Evolutionary conservation across 2,113 vertebrate species (phyloP).

Genomic region (Indri indri): DNA sequence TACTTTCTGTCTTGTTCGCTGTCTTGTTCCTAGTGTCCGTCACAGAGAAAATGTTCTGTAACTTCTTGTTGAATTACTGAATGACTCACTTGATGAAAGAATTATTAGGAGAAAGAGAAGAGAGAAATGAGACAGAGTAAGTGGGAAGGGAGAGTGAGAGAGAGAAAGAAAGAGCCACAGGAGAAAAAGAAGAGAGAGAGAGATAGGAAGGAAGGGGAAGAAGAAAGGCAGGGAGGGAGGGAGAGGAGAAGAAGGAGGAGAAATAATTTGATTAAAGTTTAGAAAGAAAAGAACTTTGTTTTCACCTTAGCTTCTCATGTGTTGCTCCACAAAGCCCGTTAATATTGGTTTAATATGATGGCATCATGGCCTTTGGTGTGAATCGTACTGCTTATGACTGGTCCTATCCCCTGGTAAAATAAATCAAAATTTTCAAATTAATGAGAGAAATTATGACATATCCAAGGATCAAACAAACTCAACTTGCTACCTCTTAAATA

Average conservation of each 20-base stretch:
- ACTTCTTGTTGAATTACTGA: background rate
- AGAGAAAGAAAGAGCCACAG: background rate
- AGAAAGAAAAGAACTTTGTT: conserved; percentile 21
- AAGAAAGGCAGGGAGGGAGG: background rate
- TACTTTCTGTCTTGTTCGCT: background rate
- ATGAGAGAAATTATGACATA: conserved; percentile 40
- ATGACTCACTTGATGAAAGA: background rate
- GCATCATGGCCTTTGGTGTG: background rate
- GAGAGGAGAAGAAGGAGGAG: background rate
- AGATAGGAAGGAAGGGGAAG: too few relatives aligned
- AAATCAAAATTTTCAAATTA: background rate
- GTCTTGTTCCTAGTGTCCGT: background rate
- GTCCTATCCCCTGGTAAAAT: background rate
- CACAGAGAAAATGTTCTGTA: background rate
- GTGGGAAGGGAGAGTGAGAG: rapidly evolving
- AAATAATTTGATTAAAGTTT: background rate
- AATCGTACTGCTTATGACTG: background rate
- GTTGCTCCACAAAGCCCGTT: background rate
- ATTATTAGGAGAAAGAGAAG: background rate
- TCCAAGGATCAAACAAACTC: conserved; percentile 5
- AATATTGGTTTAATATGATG: conserved; percentile 18
- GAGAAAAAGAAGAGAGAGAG: too few relatives aligned
- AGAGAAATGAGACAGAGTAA: background rate
- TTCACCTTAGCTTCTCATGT: background rate
- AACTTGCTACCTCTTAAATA: conserved; percentile 34